Evolutionary conservation across 2,113 vertebrate species (phyloP).

Genomic region (Piaya cayana): DNA sequence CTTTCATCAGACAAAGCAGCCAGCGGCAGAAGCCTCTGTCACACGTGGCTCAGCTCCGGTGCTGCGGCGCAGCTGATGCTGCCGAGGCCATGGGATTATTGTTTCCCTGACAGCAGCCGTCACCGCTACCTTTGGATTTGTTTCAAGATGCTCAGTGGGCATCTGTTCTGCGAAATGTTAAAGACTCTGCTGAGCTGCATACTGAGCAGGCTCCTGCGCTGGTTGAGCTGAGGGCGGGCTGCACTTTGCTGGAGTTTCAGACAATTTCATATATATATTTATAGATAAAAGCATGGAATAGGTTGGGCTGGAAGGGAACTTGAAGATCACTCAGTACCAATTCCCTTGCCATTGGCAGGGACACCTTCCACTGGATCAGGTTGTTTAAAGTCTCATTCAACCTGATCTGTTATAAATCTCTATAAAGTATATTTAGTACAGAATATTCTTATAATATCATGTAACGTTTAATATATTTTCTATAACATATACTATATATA

Average conservation of each 20-base stretch:
- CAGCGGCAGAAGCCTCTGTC: neutral
- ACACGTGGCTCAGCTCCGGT: neutral
- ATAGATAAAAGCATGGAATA: neutral
- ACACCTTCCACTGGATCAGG: neutral
- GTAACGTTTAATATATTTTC: no score
- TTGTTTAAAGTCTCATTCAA: neutral
- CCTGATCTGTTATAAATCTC: neutral
- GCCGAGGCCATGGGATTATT: neutral
- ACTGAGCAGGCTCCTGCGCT: neutral
- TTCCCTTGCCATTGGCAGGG: neutral
- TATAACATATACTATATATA: no score
- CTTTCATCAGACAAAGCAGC: neutral
- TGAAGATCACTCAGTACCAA: neutral
- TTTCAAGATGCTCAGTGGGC: constrained; percentile 59
- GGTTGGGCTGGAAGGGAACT: neutral
- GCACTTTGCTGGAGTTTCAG: neutral
- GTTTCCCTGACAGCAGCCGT: constrained; percentile 55
- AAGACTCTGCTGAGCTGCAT: constrained; percentile 29
- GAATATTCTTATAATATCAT: no score
- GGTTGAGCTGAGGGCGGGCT: neutral
- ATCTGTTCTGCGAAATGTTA: constrained; percentile 36
- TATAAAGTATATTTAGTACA: neutral
- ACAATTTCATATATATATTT: rapidly evolving
- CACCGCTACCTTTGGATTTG: constrained; percentile 26
- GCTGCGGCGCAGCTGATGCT: neutral